These are phyloP conservation scores for Ailurus styani DNA, from an alignment of 2,113 vertebrate species.

Conservation along the genomic window DNA sequence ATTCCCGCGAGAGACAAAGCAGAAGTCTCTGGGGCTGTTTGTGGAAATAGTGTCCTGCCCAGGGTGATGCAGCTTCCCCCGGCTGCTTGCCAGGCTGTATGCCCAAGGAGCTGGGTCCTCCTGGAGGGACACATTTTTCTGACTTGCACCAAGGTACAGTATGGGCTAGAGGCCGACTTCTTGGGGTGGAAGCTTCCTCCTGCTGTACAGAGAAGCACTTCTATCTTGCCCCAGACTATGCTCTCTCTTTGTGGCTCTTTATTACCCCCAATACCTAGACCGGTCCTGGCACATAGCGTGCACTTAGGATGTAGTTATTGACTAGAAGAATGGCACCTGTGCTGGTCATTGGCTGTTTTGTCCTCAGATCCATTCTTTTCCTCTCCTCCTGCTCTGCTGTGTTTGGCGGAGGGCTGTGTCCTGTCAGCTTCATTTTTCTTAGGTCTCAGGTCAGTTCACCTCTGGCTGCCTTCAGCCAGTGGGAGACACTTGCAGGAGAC, in stretches of 20 bases:
- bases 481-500: not conserved
- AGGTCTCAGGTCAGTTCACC: not conserved
- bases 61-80: not conserved
- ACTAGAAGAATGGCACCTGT: not conserved
- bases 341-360: not conserved
- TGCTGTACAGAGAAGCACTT: not conserved
- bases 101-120: too few relatives aligned
- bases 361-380: not conserved
- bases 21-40: not conserved
- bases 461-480: not conserved
- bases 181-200: too few relatives aligned
- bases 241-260: too few relatives aligned
- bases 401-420: too few relatives aligned
- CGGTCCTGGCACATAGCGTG: not conserved
- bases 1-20: not conserved
- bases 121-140: not conserved
- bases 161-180: not conserved
- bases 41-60: not conserved
- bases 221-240: not conserved
- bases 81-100: not conserved
- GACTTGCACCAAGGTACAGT: not conserved
- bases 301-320: too few relatives aligned
- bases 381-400: not conserved
- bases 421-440: not conserved
- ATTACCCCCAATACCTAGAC: not conserved